Conservation (phyloP, 2,797 vertebrate species). For the Sparidentex hasta region DNA sequence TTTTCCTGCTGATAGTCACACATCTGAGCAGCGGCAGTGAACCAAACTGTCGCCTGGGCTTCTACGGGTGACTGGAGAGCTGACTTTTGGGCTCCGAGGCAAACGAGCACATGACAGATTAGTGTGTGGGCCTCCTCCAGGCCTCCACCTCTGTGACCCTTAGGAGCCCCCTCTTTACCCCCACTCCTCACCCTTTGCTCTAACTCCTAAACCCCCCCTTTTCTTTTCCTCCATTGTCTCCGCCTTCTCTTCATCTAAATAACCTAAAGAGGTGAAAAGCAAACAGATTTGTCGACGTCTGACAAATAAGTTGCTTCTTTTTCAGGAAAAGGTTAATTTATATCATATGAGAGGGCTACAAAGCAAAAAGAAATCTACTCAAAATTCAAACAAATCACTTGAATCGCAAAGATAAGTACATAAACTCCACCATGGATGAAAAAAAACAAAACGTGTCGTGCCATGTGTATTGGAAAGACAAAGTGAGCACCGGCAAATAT, state of each 20-base stretch:
- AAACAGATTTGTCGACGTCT: slow-evolving; percentile 51
- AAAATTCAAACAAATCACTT: slow-evolving; percentile 3
- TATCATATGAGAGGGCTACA: neutral
- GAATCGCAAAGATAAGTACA: neutral
- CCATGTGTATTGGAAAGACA: slow-evolving; percentile 31
- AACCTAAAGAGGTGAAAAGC: slow-evolving; percentile 61
- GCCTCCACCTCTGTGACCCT: slow-evolving; percentile 89
- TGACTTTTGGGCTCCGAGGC: slow-evolving; percentile 87
- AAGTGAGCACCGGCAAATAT: slow-evolving; percentile 39
- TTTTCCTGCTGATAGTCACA: slow-evolving; percentile 67
- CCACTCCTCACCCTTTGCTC: slow-evolving; percentile 62
- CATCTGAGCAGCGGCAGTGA: slow-evolving; percentile 81
- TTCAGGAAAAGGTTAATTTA: slow-evolving; percentile 3
- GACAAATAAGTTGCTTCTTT: slow-evolving; percentile 20
- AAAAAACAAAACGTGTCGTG: neutral
- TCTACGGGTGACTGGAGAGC: slow-evolving; percentile 88
- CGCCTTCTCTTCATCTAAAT: slow-evolving; percentile 58
- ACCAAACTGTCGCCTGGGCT: slow-evolving; percentile 85
- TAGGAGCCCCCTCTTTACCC: slow-evolving; percentile 81
- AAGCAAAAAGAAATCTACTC: neutral
- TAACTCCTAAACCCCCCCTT: slow-evolving; percentile 52
- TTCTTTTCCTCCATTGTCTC: slow-evolving; percentile 71
- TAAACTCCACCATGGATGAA: neutral
- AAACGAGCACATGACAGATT: slow-evolving; percentile 93
- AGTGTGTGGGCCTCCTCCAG: slow-evolving; percentile 88